A percentile compares a stretch with the other conserved stretches of the same genome.
Conservation (phyloP, 2,113 vertebrate genomes). For the Megalops atlanticus region DNA sequence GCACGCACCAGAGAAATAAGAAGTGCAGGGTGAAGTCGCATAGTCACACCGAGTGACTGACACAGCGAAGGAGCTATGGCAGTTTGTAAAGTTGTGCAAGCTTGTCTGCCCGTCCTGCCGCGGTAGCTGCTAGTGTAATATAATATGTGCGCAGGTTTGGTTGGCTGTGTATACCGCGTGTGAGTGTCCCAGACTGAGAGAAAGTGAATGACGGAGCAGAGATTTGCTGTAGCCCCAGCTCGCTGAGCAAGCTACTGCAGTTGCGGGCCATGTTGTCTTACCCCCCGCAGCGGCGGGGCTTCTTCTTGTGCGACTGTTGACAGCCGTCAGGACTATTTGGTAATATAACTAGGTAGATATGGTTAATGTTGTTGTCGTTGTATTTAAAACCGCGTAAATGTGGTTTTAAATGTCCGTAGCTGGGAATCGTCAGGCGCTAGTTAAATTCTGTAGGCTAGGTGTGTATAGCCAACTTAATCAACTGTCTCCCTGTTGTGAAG, state of each 20-base stretch:
- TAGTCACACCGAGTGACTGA: conserved; percentile 2
- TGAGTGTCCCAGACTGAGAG: not conserved
- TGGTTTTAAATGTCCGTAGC: too few species aligned
- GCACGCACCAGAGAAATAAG: conserved; percentile 3
- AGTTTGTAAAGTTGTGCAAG: conserved; percentile 7
- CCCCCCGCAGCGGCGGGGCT: not conserved
- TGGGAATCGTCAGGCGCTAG: too few species aligned
- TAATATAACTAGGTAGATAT: not conserved
- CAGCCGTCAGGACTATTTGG: not conserved
- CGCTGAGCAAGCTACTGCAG: not conserved
- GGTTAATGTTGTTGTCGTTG: too few species aligned
- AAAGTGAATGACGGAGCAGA: not conserved
- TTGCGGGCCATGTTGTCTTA: not conserved
- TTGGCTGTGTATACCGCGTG: not conserved
- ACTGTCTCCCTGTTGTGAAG: too few species aligned
- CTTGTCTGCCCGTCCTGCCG: not conserved
- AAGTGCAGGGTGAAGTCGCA: conserved; percentile 6
- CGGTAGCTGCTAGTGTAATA: not conserved
- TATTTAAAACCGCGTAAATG: too few species aligned
- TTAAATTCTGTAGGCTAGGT: too few species aligned
- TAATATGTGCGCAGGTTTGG: not conserved
- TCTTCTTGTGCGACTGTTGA: not conserved
- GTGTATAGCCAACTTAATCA: too few species aligned
- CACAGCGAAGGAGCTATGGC: conserved; percentile 6
- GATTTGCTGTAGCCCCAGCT: not conserved